phyloP scores from a whole-genome alignment of 2,797 vertebrate genomes.

The Telmatherina bonti region DNA sequence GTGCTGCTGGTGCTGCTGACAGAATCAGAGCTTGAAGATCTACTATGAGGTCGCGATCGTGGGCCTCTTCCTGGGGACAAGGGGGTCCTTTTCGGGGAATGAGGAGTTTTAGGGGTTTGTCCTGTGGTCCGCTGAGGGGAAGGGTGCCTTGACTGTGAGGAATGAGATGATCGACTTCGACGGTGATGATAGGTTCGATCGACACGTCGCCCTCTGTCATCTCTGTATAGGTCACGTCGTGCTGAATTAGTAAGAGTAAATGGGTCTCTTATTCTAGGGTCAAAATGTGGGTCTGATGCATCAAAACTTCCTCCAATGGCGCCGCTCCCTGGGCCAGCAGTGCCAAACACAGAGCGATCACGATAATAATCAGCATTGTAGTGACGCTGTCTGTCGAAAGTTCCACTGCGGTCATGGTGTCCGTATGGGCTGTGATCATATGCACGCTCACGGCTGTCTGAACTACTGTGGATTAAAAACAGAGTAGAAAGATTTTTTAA shows the following conservation, averaged over 20 bases:
- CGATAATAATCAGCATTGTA: constrained; percentile 99
- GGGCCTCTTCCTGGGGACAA: constrained; percentile 82
- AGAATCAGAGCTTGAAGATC: constrained; percentile 97
- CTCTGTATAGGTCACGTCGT: constrained; percentile 96
- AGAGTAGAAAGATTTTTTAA: constrained; percentile 55
- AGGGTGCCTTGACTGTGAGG: constrained; percentile 97
- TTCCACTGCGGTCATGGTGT: constrained; percentile 96
- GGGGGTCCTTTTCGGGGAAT: constrained; percentile 90
- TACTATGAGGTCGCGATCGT: constrained; percentile 90
- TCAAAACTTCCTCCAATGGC: constrained; percentile 88
- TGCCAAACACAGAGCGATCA: constrained; percentile 86
- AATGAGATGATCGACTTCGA: constrained; percentile 96
- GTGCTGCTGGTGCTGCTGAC: constrained; percentile 99
- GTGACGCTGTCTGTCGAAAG: constrained; percentile 97
- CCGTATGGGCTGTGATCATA: constrained; percentile 99
- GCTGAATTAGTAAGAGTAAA: constrained; percentile 94
- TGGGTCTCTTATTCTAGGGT: constrained; percentile 93
- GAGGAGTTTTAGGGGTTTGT: constrained; percentile 90
- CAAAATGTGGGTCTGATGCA: constrained; percentile 94
- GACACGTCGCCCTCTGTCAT: constrained; percentile 93
- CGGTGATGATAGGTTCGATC: constrained; percentile 98
- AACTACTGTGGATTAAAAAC: constrained; percentile 88
- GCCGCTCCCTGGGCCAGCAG: constrained; percentile 78
- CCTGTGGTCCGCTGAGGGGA: constrained; percentile 94
- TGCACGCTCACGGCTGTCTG: constrained; percentile 97